Base-by-base conservation (phyloP, 2,888 invertebrate genomes). In the Blera fallax region DNA sequence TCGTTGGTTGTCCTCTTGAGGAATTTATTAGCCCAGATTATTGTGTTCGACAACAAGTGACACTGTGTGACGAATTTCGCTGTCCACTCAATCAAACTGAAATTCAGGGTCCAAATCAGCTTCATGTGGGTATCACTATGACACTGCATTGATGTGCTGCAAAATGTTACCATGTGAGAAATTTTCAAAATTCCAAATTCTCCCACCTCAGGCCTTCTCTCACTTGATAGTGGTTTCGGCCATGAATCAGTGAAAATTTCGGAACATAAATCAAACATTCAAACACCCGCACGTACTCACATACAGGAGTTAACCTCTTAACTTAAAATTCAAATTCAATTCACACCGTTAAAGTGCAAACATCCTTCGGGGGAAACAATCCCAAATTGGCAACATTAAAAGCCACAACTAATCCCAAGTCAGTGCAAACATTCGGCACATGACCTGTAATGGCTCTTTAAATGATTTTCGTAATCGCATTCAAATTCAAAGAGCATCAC, bases 51-150 rank as follows among this genome's bases (percentile, higher is more conserved):
- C 72, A 94, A 92, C 89, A 94, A 93, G 91, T 94, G 94, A 52
- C 93, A 92, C 87, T 94, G 94, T 65, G 94, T 92, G 87, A 94
- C 94, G 69, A 93, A 93, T 89, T 95, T 95, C 87, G 95, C 94
- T 37, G 95, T 93, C 90, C 95, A 94, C 91, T 97, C 96, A 88
- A 96, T 93, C 80, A 97, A 92, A 91, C 95, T 96, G 91, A 96
- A 96, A 62, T 95, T 94, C 60, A 96, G 91, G 29, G 96, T 94
- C 96, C 96, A 96, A 89, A 96, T 93, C 60, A 95, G 92, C 87
- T 95, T 92, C 70, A 94, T 94, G 90, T 96, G 95, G 87, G 95
- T 94, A 89, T 95, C 94, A 88, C 92, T 92, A 10, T 81, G 67
- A 87, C 90, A 91, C 40, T 90, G 88, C 80, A 91, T 87, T 3